These are phyloP conservation scores for Hormaphis cornu DNA, from an alignment of 1,140 invertebrate species.

Conservation along the genomic window DNA sequence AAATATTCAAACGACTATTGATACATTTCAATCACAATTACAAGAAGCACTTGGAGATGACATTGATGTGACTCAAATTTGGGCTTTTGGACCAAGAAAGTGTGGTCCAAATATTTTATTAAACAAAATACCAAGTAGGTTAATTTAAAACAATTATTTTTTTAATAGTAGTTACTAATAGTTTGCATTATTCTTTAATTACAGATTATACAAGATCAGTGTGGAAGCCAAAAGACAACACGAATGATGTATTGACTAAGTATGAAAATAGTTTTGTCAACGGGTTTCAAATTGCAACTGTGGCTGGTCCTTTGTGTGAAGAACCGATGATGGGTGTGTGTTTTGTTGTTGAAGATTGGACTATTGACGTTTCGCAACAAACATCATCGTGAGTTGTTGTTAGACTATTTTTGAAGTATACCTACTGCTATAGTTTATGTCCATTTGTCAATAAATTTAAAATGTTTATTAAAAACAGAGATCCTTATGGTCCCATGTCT, in stretches of 20 bases:
- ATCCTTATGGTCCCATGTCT: slow-evolving; percentile 45
- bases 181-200: background rate
- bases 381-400: background rate
- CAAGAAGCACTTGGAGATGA: slow-evolving; percentile 47
- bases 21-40: slow-evolving; percentile 55
- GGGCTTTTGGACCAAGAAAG: slow-evolving; percentile 82
- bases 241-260: background rate
- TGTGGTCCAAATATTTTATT: slow-evolving; percentile 82
- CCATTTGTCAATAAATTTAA: background rate
- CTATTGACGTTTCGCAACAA: slow-evolving; percentile 41
- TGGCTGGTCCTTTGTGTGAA: slow-evolving; percentile 85
- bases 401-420: too few relatives aligned
- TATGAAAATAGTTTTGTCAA: slow-evolving; percentile 66
- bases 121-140: slow-evolving; percentile 52
- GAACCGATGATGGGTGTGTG: slow-evolving; percentile 92
- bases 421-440: too few relatives aligned
- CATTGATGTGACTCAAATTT: slow-evolving; percentile 62
- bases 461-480: background rate
- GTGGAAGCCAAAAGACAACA: slow-evolving; percentile 26
- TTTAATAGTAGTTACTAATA: background rate
- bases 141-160: background rate
- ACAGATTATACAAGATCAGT: slow-evolving; percentile 29
- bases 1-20: slow-evolving; percentile 52
- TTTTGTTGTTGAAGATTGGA: slow-evolving; percentile 79
- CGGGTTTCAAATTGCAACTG: slow-evolving; percentile 87